Conservation (phyloP, 1,140 invertebrate genomes). For the Aphaenogaster floridana region DNA sequence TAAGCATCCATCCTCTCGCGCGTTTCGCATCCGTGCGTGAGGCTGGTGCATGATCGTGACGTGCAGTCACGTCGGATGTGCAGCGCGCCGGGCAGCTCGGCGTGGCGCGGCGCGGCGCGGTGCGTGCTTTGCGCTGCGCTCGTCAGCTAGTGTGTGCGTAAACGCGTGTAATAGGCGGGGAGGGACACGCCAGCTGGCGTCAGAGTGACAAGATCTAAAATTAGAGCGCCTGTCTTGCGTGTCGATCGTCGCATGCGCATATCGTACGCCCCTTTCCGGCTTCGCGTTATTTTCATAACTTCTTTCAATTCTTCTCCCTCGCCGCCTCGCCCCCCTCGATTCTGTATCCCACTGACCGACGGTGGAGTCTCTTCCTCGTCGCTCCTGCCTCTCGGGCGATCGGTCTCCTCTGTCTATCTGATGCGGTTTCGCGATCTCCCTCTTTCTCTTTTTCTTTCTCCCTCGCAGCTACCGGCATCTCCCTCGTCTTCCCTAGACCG, state of each 20-base stretch:
- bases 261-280: constrained; percentile 85
- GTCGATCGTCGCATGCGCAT: constrained; percentile 86
- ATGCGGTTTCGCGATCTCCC: constrained; percentile 6
- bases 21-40: constrained; percentile 42
- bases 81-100: neutral
- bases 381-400: constrained; percentile 13
- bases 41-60: constrained; percentile 50
- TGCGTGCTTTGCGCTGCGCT: constrained; percentile 55
- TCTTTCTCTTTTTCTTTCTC: constrained; percentile 2
- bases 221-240: constrained; percentile 85
- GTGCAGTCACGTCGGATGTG: constrained; percentile 42
- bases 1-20: constrained; percentile 62
- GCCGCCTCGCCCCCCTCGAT: constrained; percentile 55
- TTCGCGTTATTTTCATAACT: constrained; percentile 85
- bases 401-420: constrained; percentile 26
- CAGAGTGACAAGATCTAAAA: constrained; percentile 87
- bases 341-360: constrained; percentile 14
- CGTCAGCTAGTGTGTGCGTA: constrained; percentile 79
- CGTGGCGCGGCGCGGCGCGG: constrained; percentile 8
- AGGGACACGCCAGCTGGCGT: constrained; percentile 85
- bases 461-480: constrained; percentile 24
- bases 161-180: constrained; percentile 85
- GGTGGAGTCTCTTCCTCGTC: constrained; percentile 45
- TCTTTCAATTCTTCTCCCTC: constrained; percentile 82
- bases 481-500: constrained; percentile 38